These are phyloP conservation scores for Orussus abietinus DNA, from an alignment of 1,140 invertebrate genomes.

Conservation along the genomic window DNA sequence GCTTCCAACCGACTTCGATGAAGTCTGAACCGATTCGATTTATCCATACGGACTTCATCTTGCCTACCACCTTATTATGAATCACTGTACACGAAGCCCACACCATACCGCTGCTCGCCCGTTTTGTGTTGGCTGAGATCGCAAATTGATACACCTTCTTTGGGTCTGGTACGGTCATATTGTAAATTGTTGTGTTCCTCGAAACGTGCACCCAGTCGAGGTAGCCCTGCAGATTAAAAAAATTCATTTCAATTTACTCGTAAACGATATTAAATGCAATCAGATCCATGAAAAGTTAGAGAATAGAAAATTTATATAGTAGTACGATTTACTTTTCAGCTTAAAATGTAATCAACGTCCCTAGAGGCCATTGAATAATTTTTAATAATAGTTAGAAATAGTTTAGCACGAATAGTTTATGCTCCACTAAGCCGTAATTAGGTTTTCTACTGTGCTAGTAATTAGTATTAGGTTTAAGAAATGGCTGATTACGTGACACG, in stretches of 20 bases:
- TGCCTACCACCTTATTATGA: constrained; percentile 63
- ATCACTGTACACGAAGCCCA: constrained; percentile 74
- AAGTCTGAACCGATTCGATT: constrained; percentile 56
- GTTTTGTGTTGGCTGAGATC: constrained; percentile 65
- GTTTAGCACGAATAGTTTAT: too few relatives aligned
- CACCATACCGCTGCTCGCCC: constrained; percentile 68
- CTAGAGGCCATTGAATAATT: too few relatives aligned
- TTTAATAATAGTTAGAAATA: too few relatives aligned
- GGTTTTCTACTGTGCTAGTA: too few relatives aligned
- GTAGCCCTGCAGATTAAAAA: constrained; percentile 47
- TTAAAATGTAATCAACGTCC: too few relatives aligned
- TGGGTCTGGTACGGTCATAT: constrained; percentile 52
- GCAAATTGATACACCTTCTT: constrained; percentile 63
- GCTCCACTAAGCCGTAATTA: too few relatives aligned
- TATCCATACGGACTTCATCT: constrained; percentile 64
- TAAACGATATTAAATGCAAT: background rate
- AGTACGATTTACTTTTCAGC: too few relatives aligned
- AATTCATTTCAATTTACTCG: background rate
- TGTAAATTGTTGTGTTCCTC: constrained; percentile 45
- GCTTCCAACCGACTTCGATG: constrained; percentile 65
- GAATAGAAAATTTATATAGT: too few relatives aligned
- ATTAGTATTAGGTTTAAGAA: too few relatives aligned
- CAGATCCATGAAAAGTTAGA: too few relatives aligned
- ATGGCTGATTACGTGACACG: too few relatives aligned
- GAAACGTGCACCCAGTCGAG: constrained; percentile 58